Conservation (phyloP, 2,888 invertebrate species). For the Heliconius ethilla region DNA sequence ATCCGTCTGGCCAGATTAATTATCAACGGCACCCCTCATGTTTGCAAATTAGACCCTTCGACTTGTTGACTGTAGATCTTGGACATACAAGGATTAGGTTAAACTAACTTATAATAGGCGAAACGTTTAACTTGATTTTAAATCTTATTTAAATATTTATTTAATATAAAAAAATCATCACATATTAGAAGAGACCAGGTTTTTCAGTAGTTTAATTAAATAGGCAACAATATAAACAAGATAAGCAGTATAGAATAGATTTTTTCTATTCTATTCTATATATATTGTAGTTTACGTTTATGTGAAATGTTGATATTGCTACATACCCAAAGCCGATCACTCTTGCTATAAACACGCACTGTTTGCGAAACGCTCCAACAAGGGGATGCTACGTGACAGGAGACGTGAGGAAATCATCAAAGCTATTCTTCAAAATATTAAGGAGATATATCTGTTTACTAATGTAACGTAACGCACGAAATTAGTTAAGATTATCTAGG, state of each 20-base stretch:
- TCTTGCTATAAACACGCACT: constrained; percentile 59
- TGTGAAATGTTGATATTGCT: constrained; percentile 34
- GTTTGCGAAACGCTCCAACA: constrained; percentile 57
- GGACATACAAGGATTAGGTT: constrained; percentile 23
- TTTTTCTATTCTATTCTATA: too few relatives aligned
- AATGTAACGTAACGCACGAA: neutral
- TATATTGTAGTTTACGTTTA: too few relatives aligned
- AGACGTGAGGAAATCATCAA: constrained; percentile 54
- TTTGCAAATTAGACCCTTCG: constrained; percentile 75
- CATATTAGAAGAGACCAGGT: neutral
- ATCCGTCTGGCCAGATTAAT: constrained; percentile 80
- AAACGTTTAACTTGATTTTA: neutral
- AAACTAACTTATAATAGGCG: neutral
- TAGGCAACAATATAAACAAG: too few relatives aligned
- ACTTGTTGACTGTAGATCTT: constrained; percentile 60
- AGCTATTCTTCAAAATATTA: constrained; percentile 33
- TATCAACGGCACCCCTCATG: constrained; percentile 73
- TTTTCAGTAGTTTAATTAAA: too few relatives aligned
- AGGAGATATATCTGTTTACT: constrained; percentile 24
- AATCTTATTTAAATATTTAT: neutral
- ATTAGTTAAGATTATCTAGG: constrained; percentile 29
- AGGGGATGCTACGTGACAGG: constrained; percentile 51
- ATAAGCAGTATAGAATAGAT: too few relatives aligned
- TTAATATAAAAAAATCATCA: neutral
- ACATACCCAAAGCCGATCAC: constrained; percentile 50